Conservation (phyloP, 2,113 vertebrate species). For the Centropus unirufus region DNA sequence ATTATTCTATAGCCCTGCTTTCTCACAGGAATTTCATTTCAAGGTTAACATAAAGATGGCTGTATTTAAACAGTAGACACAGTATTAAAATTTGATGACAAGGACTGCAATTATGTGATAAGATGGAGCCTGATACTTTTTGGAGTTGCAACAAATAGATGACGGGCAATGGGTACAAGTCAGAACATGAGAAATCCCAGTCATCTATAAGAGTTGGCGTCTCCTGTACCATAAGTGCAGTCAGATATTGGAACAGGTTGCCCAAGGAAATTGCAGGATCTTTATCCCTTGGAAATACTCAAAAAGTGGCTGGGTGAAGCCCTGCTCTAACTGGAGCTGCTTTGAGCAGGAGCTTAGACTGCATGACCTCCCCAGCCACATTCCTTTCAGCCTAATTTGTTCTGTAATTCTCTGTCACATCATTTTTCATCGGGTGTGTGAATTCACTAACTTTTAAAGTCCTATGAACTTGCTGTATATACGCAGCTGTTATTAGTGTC, state of each 20-base stretch:
- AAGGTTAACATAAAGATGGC: not conserved
- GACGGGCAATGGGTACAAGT: not conserved
- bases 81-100: not conserved
- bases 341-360: not conserved
- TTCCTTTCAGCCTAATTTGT: constrained; percentile 15
- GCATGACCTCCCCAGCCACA: not conserved
- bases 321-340: not conserved
- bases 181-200: not conserved
- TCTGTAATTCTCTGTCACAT: not conserved
- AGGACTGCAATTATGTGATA: constrained; percentile 19
- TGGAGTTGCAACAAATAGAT: not conserved
- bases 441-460: not conserved
- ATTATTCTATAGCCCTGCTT: not conserved
- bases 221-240: fast-evolving
- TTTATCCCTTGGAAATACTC: not conserved
- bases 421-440: not conserved
- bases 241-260: not conserved
- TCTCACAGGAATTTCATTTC: constrained; percentile 39
- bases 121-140: constrained; percentile 17
- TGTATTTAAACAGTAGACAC: not conserved
- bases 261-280: not conserved
- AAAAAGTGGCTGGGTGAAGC: not conserved
- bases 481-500: not conserved
- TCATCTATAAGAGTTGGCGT: not conserved
- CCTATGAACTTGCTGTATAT: not conserved